A percentile compares a stretch with the other conserved stretches of the same genome.
Evolutionary conservation across 2,113 vertebrate genomes (phyloP).

Genomic region (Centropristis striata): DNA sequence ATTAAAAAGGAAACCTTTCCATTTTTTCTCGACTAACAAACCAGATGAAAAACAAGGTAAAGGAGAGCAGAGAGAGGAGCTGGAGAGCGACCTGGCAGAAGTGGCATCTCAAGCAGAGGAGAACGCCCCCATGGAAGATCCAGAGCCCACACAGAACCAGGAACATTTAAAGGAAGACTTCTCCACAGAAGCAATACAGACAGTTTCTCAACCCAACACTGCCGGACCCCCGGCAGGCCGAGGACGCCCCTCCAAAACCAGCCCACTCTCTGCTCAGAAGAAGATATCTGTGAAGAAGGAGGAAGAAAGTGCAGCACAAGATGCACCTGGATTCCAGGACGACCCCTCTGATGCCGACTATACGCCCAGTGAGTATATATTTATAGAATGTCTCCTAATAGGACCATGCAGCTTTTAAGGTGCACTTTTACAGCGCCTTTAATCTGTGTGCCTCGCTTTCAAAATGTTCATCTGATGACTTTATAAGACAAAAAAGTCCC

Average conservation of each 20-base stretch:
- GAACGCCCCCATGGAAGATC: slow-evolving; percentile 23
- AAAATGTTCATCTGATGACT: no score
- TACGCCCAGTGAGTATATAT: slow-evolving; percentile 76
- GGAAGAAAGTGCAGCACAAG: slow-evolving; percentile 49
- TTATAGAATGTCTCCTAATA: not conserved
- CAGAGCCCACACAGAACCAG: slow-evolving; percentile 14
- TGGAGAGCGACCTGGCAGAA: slow-evolving; percentile 50
- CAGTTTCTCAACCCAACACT: slow-evolving; percentile 8
- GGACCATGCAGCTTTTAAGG: not conserved
- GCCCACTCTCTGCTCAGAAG: slow-evolving; percentile 30
- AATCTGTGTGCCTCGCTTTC: no score
- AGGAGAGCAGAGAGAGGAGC: slow-evolving; percentile 39
- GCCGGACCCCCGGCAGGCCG: slow-evolving; percentile 15
- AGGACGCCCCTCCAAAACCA: slow-evolving; percentile 49
- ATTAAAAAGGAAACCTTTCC: not conserved
- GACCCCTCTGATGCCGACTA: slow-evolving; percentile 81
- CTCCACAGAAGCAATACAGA: slow-evolving; percentile 34
- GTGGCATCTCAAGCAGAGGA: slow-evolving; percentile 52
- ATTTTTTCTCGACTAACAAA: slow-evolving; percentile 1
- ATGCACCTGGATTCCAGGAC: slow-evolving; percentile 72
- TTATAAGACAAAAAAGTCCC: no score
- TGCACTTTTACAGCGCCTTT: not conserved
- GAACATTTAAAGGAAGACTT: slow-evolving; percentile 41
- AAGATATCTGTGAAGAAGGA: slow-evolving; percentile 56
- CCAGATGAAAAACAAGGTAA: slow-evolving; percentile 66